These are phyloP conservation scores for Diarsia mendica DNA, from an alignment of 2,888 invertebrate genomes.

Conservation along the genomic window DNA sequence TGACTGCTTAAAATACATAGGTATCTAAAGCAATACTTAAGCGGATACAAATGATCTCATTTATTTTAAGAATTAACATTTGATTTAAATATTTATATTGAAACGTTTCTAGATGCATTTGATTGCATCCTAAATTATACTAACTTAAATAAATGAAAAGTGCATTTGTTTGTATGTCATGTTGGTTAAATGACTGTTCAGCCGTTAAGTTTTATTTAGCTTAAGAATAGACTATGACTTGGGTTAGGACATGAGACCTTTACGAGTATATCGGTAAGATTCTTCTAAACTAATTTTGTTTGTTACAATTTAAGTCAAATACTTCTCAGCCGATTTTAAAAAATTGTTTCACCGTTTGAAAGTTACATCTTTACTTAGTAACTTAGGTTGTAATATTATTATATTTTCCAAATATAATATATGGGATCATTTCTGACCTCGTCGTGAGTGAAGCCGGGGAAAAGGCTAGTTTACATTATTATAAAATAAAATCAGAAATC, in stretches of 20 bases:
- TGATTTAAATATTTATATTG: conserved; percentile 8
- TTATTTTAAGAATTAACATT: conserved; percentile 17
- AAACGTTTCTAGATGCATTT: conserved; percentile 8
- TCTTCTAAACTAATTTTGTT: no score
- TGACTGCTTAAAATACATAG: conserved; percentile 10
- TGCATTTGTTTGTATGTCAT: neutral
- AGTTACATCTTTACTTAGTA: no score
- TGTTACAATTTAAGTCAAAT: no score
- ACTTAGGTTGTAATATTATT: no score
- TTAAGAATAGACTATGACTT: neutral
- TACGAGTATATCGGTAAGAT: neutral
- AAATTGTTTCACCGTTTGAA: no score
- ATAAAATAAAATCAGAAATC: neutral
- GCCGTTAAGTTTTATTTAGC: neutral
- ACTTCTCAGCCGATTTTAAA: no score
- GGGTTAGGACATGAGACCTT: neutral
- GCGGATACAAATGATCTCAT: neutral
- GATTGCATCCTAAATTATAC: neutral
- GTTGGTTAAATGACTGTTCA: neutral
- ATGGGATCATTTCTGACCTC: neutral
- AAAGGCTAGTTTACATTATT: neutral
- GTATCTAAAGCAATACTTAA: conserved; percentile 19
- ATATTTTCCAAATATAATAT: no score
- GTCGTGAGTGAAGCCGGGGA: neutral
- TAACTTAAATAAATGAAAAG: neutral